Evolutionary conservation across 2,888 invertebrate genomes (phyloP).

Genomic region (Agrotis exclamationis): DNA sequence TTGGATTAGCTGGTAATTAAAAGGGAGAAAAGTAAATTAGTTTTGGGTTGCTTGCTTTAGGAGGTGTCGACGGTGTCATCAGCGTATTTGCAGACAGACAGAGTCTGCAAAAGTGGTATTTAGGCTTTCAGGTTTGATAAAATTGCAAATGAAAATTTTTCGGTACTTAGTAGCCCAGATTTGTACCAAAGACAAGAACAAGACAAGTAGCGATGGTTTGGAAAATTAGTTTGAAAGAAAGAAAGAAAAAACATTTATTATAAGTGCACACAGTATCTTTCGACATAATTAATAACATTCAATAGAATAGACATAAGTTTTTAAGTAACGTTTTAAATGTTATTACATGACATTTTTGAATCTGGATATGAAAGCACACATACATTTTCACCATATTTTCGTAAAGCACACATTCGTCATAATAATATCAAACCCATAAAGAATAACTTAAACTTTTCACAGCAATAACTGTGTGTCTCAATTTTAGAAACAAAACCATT

Average conservation of each 20-base stretch:
- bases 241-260: too few species aligned
- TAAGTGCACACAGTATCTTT: too few species aligned
- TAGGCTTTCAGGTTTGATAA: neutral
- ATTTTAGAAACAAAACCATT: slow-evolving; percentile 39
- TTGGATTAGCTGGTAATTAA: slow-evolving; percentile 19
- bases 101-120: too few species aligned
- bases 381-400: slow-evolving; percentile 14
- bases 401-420: slow-evolving; percentile 26
- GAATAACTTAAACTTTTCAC: slow-evolving; percentile 45
- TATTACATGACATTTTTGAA: too few species aligned
- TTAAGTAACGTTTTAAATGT: too few species aligned
- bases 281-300: too few species aligned
- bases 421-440: slow-evolving; percentile 41
- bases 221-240: too few species aligned
- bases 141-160: neutral
- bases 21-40: neutral
- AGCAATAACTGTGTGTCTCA: slow-evolving; percentile 56
- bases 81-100: too few species aligned
- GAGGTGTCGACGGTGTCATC: neutral
- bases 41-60: neutral
- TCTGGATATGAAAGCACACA: slow-evolving; percentile 21
- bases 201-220: too few species aligned
- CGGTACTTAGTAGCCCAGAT: too few species aligned
- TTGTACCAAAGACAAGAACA: too few species aligned
- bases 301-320: too few species aligned